Percentiles rank a stretch among this genome's conserved stretches.
Conservation (phyloP, 2,888 invertebrate genomes). For the Dusona sp. region DNA sequence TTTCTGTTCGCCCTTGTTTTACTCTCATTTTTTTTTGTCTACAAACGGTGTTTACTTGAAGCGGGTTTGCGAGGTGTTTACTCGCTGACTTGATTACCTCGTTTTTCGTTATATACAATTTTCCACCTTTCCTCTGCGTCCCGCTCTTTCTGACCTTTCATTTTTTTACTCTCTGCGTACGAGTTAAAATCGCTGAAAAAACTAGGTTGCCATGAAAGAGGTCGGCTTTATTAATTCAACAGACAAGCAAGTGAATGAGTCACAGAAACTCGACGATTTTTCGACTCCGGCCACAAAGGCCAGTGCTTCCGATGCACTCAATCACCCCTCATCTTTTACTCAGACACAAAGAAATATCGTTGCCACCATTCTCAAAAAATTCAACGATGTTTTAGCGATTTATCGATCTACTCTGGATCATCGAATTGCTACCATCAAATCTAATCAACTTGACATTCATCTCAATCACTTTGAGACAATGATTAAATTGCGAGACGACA, state of each 20-base stretch:
- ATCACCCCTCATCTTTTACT: conserved; percentile 63
- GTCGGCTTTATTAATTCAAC: conserved; percentile 60
- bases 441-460: conserved; percentile 16
- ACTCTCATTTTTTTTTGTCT: conserved; percentile 6
- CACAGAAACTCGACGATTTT: conserved; percentile 38
- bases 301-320: conserved; percentile 26
- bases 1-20: background rate
- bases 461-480: conserved; percentile 51
- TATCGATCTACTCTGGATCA: conserved; percentile 77
- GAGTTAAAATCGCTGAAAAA: conserved; percentile 30
- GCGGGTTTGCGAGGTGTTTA: conserved; percentile 28
- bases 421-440: conserved; percentile 59
- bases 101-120: background rate
- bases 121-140: background rate
- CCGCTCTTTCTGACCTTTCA: background rate
- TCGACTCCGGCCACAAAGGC: conserved; percentile 24
- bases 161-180: background rate
- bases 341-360: conserved; percentile 71
- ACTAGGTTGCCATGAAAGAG: conserved; percentile 48
- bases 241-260: conserved; percentile 43
- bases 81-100: conserved; percentile 21
- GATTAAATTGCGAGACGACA: conserved; percentile 61
- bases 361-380: conserved; percentile 77
- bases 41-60: conserved; percentile 10
- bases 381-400: conserved; percentile 77